Base-by-base conservation (phyloP, 2,888 invertebrate species). In the Dusona sp. region DNA sequence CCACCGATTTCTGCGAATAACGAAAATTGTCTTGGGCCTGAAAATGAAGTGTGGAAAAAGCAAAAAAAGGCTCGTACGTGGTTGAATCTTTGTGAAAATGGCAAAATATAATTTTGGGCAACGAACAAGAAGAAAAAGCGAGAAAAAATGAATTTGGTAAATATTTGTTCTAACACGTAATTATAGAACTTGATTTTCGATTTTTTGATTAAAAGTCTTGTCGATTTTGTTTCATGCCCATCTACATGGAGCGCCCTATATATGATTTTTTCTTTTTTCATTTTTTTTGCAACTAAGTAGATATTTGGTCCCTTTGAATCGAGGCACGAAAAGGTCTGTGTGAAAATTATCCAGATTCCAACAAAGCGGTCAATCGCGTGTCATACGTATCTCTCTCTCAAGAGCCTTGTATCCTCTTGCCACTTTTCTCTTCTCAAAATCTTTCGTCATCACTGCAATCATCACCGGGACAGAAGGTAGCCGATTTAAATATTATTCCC, bases 301-400 rank as follows among this genome's bases (percentile, higher is more conserved):
- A 72, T 33, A 36, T 51, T 51, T 51, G 36, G 33, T 57, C 16
- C 61, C 22, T 61, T 61, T 61, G 70, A 48, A 70, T 64, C 9
- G 61, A 61, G 16, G 22, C 38, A 72, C 29, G 61, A 22, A 45
- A 73, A 61, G 79, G 22, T 61, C 36, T 38, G 45, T 57, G 73
- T 61, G 22, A 85, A 57, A 85, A 85, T 85, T 85, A 85, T 81
- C 82, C 65, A 80, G 64, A 81, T 84, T 84, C 75, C 80, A 25
- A 45, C 51, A 68, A 38, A 80, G 54, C 64, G 68, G 42, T 80
- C 57, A 79, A 54, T 81, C 64, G 77, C 77, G 75, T 80, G 75
- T 57, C 57, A 51, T 29, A 48, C 19, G 48, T 48, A 48, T 48
- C 19, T 19, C 48, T 48, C 48, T 48, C 48, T 19, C 19, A 4